phyloP scores from a whole-genome alignment of 2,113 vertebrate species.

The Ictalurus furcatus region DNA sequence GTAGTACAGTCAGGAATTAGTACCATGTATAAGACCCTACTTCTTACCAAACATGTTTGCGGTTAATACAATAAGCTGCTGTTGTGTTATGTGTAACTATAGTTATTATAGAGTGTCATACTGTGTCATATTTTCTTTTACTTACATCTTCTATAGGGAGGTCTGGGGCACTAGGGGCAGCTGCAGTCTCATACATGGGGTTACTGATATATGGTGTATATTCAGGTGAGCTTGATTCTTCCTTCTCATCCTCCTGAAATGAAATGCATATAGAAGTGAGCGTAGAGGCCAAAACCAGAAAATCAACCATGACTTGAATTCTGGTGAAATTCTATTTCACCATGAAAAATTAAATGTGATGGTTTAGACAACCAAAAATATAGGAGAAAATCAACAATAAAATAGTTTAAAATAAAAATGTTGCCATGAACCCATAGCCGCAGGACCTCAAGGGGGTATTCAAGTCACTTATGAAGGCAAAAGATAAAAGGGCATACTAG shows the following conservation, averaged over 20 bases:
- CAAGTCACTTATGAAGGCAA: background rate
- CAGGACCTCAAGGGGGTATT: background rate
- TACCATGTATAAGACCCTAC: background rate
- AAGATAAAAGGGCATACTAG: background rate
- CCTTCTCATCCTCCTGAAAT: slow-evolving; percentile 60
- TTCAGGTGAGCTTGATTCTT: slow-evolving; percentile 46
- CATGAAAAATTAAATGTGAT: background rate
- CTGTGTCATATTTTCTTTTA: background rate
- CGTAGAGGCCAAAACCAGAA: background rate
- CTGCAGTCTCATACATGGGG: slow-evolving; percentile 65
- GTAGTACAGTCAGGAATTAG: background rate
- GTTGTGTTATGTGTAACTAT: background rate
- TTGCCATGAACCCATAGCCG: background rate
- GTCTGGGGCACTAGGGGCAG: slow-evolving; percentile 8
- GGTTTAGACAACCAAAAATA: background rate
- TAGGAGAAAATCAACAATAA: too few species aligned
- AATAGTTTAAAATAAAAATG: background rate
- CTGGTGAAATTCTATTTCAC: background rate
- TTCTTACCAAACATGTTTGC: background rate
- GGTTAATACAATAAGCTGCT: background rate
- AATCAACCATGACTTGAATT: background rate
- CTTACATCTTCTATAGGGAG: slow-evolving; percentile 49
- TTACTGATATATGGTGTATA: slow-evolving; percentile 64
- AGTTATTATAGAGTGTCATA: too few species aligned
- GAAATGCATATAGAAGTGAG: background rate